Base-by-base conservation (phyloP, 2,888 invertebrate genomes). In the Epsilonema sp. region DNA sequence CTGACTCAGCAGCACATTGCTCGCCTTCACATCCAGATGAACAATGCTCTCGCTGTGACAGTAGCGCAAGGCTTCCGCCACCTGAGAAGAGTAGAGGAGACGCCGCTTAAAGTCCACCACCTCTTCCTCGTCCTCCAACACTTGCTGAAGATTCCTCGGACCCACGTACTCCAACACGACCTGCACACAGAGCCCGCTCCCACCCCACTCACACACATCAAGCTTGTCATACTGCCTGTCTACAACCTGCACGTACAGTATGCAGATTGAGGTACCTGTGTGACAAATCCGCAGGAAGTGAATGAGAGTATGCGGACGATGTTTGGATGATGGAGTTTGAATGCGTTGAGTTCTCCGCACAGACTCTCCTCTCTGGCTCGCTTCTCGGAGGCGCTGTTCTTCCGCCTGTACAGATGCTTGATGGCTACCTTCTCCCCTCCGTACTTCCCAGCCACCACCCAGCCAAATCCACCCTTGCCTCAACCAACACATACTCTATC, bases 381-480 rank as follows among this genome's bases (percentile, higher is more conserved):
- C 3, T 25, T 16, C 19, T 26, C 3, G 5, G n/a, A 24, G 8
- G 31, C 8, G n/a, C n/a, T n/a, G n/a, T n/a, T n/a, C n/a, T n/a
- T n/a, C 31, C 31, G 31, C 16, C 31, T 31, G 31, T 37, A 39
- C 42, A 50, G 26, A n/a, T 47, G 50, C 25, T 50, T 50, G 47
- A 50, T 50, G 42, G 50, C 50, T 19, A 45, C 47, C n/a, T 2
- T 16, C 31, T 42, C 4, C 5, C 44, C 44, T 44, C 38, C 36
- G 45, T 48, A 50, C 8, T 24, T 8, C 5, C 42, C 50, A 23
- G 41, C 3, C 38, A 36, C 47, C 13, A 50, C 50, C 24, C 42
- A 44, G 13, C 50, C 50, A 42, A 50, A 50, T 19, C 50, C 50
- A 22, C 50, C 50, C 8, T 42, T 20, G 16, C 50, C 50, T 49